Evolutionary conservation across 1,140 invertebrate genomes (phyloP).

Genomic region (Drosophila bocki): DNA sequence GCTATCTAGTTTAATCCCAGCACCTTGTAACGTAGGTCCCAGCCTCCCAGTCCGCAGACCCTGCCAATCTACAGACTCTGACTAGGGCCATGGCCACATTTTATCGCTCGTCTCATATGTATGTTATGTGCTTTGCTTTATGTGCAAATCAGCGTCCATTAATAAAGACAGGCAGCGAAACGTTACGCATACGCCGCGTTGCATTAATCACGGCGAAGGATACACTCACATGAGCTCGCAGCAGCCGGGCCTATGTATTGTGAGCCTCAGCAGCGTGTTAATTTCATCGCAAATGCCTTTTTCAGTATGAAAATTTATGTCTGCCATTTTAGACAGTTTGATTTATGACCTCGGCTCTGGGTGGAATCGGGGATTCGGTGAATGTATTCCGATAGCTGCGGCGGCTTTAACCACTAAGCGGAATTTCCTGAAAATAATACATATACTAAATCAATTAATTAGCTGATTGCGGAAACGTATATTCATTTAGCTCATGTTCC

Average conservation of each 20-base stretch:
- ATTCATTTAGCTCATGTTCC: neutral
- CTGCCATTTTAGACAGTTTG: constrained; percentile 77
- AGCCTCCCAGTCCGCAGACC: neutral
- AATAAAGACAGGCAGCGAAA: constrained; percentile 73
- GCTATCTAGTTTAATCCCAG: constrained; percentile 59
- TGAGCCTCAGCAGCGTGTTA: constrained; percentile 63
- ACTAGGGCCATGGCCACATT: constrained; percentile 16
- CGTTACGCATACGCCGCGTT: constrained; percentile 69
- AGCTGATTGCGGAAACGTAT: constrained; percentile 1
- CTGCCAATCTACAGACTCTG: neutral
- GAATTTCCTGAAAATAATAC: constrained; percentile 20
- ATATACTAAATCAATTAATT: constrained; percentile 34
- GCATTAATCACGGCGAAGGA: constrained; percentile 74
- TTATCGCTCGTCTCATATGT: constrained; percentile 49
- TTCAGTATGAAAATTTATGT: constrained; percentile 78
- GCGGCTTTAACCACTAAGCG: constrained; percentile 16
- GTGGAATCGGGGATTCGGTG: constrained; percentile 39
- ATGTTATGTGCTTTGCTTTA: constrained; percentile 58
- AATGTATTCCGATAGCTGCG: constrained; percentile 11
- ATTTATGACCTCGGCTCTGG: constrained; percentile 58
- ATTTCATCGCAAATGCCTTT: constrained; percentile 79
- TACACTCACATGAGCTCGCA: constrained; percentile 45
- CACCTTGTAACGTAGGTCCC: constrained; percentile 18
- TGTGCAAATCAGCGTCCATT: constrained; percentile 79
- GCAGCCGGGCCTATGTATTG: constrained; percentile 17